Base-by-base conservation (phyloP, 2,797 vertebrate genomes). In the Sebastes miniatus region DNA sequence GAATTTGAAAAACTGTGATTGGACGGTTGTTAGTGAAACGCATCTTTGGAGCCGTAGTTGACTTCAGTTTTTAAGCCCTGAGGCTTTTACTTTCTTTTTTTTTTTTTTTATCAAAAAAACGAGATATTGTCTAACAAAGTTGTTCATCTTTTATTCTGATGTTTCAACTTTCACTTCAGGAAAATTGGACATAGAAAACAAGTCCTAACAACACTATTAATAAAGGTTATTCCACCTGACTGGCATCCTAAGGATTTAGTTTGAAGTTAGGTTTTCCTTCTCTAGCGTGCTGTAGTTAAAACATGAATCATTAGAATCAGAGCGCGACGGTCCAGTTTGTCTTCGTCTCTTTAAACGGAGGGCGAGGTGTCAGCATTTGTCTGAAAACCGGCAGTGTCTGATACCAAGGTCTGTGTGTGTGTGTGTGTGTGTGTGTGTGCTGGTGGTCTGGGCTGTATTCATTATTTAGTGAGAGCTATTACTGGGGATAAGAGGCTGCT, bases 391-490 rank as follows among this genome's bases (percentile, higher is more conserved):
- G 86, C 87, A 87, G 76, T 14, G 79, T 80, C 56, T 82, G 34
- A 68, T 72, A 59, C 68, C 54, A 50, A 63, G 68, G 50, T 32
- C 14, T 43, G 76, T 47, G 73, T 77, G 73, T 18, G 69, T 71
- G 76, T 82, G 81, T 82, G 76, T 76, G 80, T 80, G 80, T 76
- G 73, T 62, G 72, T 64, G 68, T 72, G 71, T 83, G 61, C 58
- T 27, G 67, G 81, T 81, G 72, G 93, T 94, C 79, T 73, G 70
- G 73, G 67, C 66, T 83, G 84, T 90, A 95, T 96, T 95, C 91
- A 96, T 95, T 95, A 96, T 96, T 96, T 94, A 95, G 95, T 94
- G 94, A 92, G 90, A 93, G 95, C 94, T 95, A 95, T 96, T 96
- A 96, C 95, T 92, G 94, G 87, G 94, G 94, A 93, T 94, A 93